Base-by-base conservation (phyloP, 2,888 invertebrate genomes). In the Agonum fuliginosum region DNA sequence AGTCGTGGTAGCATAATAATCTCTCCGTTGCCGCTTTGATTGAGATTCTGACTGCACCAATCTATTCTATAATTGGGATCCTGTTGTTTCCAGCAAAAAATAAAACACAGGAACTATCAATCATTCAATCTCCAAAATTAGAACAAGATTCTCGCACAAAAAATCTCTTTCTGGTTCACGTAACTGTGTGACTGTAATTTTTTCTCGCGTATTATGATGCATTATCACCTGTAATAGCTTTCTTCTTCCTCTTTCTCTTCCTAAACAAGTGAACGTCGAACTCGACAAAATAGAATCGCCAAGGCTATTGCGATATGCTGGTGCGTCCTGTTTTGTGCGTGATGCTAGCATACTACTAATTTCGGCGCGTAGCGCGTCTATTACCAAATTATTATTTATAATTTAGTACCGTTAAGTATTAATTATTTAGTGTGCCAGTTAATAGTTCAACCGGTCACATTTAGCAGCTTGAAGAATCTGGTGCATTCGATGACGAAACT, bases 351-450 rank as follows among this genome's bases (percentile, higher is more conserved):
- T 22, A 24, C 54, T 58, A 73, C 54, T 72, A 73, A 58, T 54
- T 73, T 73, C 58, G 58, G 19, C 37, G 41, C 19, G 69, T 54
- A 73, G 19, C 37, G 41, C 19, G 69, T 54, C 58, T 22, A 46
- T 51, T 72, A 71, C 34, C 24, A 73, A 72, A 73, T 73, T 73
- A 58, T 73, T 73, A 73, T 73, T 73, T 73, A 73, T 58, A 73
- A 73, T 73, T 73, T 73, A 14, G 73, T 58, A 73, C 73, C 73
- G 73, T 73, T 73, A 73, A 34, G 22, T 73, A 73, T 73, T 73
- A 73, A 73, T 73, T 73, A 73, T 73, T 73, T 73, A 37, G 37
- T 73, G 17, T 34, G 30, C 20, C 41, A 37, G 73, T 41, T 73
- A 73, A 20, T 58, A 46, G 51, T 34, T 37, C 51, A 34, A 41